Percentiles rank a stretch among this genome's conserved stretches.
phyloP scores from a whole-genome alignment of 2,113 vertebrate genomes.

The Aleadryas rufinucha region DNA sequence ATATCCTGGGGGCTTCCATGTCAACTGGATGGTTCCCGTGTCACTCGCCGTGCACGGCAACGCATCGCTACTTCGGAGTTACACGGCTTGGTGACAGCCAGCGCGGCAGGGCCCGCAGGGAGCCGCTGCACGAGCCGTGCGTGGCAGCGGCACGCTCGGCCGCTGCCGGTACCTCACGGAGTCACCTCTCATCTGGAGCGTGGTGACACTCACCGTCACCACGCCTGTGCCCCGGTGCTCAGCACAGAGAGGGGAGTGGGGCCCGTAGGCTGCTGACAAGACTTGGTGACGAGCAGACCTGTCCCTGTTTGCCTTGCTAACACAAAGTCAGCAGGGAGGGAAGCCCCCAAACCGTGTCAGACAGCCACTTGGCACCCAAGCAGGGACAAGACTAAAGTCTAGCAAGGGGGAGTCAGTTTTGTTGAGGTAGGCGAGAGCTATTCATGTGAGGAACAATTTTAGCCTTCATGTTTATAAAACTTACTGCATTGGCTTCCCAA shows the following conservation, averaged over 20 bases:
- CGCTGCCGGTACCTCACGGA: not conserved
- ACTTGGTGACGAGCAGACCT: not conserved
- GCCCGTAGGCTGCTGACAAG: not conserved
- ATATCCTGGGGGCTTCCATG: not conserved
- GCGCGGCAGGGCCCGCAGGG: not conserved
- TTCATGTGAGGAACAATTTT: not conserved
- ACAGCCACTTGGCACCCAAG: not conserved
- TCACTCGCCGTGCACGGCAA: not conserved
- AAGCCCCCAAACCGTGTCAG: not conserved
- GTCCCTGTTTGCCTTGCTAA: not conserved
- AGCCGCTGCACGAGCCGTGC: fast-evolving
- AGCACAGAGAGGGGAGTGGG: not conserved
- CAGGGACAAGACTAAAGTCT: not conserved
- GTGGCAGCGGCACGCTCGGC: fast-evolving
- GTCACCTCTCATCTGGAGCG: not conserved
- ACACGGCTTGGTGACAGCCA: not conserved
- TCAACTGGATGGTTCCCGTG: not conserved
- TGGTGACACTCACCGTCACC: not conserved
- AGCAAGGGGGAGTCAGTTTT: not conserved
- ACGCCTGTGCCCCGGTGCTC: fast-evolving
- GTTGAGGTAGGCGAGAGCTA: not conserved
- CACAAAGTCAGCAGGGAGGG: not conserved
- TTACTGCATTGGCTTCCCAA: not conserved
- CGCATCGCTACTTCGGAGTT: not conserved
- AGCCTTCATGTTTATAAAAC: not conserved